Conservation (phyloP, 2,888 invertebrate species). For the Stenoptilia bipunctidactyla region DNA sequence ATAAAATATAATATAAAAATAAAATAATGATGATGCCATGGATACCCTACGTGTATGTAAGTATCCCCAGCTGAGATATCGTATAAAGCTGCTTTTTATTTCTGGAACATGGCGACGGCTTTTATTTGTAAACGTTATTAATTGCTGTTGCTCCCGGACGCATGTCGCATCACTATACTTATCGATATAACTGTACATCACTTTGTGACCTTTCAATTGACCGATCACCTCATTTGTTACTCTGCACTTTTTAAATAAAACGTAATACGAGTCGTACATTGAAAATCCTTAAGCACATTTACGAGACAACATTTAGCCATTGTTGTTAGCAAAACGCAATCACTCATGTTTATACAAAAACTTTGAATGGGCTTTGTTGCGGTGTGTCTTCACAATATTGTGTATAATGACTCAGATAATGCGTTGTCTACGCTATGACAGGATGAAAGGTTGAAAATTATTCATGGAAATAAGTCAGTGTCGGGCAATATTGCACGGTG, state of each 20-base stretch:
- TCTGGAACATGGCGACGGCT: constrained; percentile 60
- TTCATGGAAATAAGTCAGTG: constrained; percentile 41
- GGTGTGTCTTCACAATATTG: constrained; percentile 27
- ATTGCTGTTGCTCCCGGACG: constrained; percentile 60
- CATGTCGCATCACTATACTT: constrained; percentile 25
- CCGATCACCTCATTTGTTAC: background rate
- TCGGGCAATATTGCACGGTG: constrained; percentile 31
- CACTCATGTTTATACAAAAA: constrained; percentile 60
- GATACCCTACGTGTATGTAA: constrained; percentile 30
- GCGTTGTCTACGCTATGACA: constrained; percentile 30
- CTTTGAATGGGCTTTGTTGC: constrained; percentile 48
- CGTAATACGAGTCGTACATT: background rate
- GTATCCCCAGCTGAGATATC: constrained; percentile 60
- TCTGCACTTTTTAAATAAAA: background rate
- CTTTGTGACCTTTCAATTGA: background rate
- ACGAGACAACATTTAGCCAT: constrained; percentile 22
- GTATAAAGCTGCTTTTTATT: constrained; percentile 59
- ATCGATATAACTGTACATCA: background rate
- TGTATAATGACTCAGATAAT: constrained; percentile 30
- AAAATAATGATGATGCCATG: constrained; percentile 10
- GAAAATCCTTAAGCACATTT: background rate
- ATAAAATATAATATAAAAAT: no score
- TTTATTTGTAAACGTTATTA: constrained; percentile 69
- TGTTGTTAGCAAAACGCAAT: constrained; percentile 52
- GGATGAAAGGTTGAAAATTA: constrained; percentile 38